Conservation (phyloP, 2,113 vertebrate species). For the Tragulus kanchil region DNA sequence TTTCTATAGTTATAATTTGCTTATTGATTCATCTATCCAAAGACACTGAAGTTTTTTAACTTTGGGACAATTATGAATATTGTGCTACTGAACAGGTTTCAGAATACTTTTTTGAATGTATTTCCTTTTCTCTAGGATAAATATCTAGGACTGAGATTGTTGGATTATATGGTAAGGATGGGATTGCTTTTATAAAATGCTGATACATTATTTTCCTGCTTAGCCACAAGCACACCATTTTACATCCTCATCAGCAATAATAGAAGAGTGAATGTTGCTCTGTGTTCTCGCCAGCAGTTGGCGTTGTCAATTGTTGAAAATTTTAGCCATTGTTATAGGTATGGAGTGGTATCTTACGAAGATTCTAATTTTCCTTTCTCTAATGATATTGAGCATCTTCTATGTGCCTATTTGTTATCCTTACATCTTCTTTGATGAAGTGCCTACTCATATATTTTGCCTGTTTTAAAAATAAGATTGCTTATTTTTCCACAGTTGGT, state of each 20-base stretch:
- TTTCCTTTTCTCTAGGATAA: background rate
- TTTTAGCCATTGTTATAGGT: background rate
- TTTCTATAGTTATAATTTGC: background rate
- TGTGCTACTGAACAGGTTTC: background rate
- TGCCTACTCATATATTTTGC: background rate
- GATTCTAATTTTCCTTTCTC: background rate
- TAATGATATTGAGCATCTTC: background rate
- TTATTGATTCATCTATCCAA: background rate
- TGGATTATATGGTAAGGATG: background rate
- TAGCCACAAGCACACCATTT: background rate
- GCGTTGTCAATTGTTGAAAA: background rate
- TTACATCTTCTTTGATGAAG: background rate
- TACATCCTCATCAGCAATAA: background rate
- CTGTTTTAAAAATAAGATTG: background rate
- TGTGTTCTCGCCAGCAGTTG: background rate
- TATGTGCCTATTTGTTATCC: background rate
- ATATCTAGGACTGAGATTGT: background rate
- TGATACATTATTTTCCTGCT: background rate
- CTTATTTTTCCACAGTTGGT: conserved; percentile 5
- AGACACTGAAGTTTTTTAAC: background rate
- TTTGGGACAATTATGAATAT: background rate
- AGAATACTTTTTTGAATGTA: background rate
- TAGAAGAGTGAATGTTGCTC: background rate
- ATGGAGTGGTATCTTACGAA: background rate
- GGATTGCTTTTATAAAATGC: background rate